These are phyloP conservation scores for Ceramica pisi DNA, from an alignment of 2,888 invertebrate species.

Conservation along the genomic window DNA sequence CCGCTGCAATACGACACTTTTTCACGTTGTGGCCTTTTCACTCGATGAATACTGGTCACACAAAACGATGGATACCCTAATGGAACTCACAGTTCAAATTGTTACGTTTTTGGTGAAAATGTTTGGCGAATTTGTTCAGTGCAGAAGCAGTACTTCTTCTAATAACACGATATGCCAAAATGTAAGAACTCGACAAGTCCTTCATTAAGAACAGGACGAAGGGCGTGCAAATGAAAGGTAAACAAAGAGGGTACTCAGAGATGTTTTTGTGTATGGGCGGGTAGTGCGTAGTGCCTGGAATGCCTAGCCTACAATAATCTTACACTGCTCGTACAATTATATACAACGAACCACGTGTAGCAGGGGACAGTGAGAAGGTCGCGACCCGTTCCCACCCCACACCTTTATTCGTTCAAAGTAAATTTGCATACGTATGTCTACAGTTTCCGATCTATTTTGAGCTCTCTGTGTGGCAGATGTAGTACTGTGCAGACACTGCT, in stretches of 20 bases:
- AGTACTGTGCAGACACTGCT: conserved; percentile 23
- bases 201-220: conserved; percentile 64
- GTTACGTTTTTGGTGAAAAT: background rate
- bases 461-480: conserved; percentile 37
- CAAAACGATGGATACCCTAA: background rate
- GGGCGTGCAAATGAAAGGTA: conserved; percentile 74
- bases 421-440: conserved; percentile 64
- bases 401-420: conserved; percentile 70
- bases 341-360: conserved; percentile 71
- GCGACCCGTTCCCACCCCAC: conserved; percentile 70
- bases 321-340: conserved; percentile 68
- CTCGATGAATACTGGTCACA: background rate
- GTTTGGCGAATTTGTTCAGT: background rate
- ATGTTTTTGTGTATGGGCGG: conserved; percentile 43
- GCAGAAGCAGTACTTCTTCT: background rate
- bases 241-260: conserved; percentile 69
- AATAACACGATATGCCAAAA: conserved; percentile 4
- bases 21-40: conserved; percentile 43
- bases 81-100: background rate
- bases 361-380: conserved; percentile 71
- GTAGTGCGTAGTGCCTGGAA: conserved; percentile 46
- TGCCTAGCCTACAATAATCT: conserved; percentile 58
- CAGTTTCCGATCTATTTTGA: conserved; percentile 50
- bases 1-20: conserved; percentile 29
- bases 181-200: conserved; percentile 56